phyloP scores from a whole-genome alignment of 2,113 vertebrate species.

The Macaca nemestrina region DNA sequence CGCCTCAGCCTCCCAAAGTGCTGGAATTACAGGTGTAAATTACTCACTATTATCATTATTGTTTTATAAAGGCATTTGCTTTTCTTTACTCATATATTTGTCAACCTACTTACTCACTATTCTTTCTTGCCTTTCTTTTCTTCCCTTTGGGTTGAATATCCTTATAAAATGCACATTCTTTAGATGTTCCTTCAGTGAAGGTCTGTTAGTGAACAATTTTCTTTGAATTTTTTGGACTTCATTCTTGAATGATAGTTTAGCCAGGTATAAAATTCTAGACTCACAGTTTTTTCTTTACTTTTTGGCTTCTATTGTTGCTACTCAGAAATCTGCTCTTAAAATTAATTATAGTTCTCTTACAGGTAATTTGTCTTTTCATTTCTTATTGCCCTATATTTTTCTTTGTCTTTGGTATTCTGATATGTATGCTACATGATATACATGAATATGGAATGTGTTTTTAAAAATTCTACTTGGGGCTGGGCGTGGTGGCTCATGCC shows the following conservation, averaged over 20 bases:
- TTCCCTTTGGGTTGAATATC: not conserved
- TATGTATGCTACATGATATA: not conserved
- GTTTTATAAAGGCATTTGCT: not conserved
- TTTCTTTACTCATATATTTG: not conserved
- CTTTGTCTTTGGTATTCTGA: not conserved
- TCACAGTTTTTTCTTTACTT: not conserved
- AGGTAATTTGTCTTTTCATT: not conserved
- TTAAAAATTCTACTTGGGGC: not conserved
- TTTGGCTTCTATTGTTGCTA: not conserved
- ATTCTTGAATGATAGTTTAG: not conserved
- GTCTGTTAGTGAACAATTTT: not conserved
- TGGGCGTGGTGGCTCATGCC: no score
- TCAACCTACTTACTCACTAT: not conserved
- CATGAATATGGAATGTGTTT: not conserved
- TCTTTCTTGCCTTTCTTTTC: not conserved
- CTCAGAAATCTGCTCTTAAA: not conserved
- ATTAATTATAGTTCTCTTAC: not conserved
- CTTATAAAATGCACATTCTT: not conserved
- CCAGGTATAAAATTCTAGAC: not conserved
- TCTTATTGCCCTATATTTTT: not conserved
- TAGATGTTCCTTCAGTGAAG: not conserved
- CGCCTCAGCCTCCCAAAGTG: no score
- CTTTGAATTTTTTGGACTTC: not conserved
- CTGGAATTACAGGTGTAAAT: not conserved
- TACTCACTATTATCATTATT: not conserved